A percentile compares a stretch with the other conserved stretches of the same genome.
These are phyloP conservation scores for Automeris io DNA, from an alignment of 2,888 invertebrate genomes.

Conservation along the genomic window DNA sequence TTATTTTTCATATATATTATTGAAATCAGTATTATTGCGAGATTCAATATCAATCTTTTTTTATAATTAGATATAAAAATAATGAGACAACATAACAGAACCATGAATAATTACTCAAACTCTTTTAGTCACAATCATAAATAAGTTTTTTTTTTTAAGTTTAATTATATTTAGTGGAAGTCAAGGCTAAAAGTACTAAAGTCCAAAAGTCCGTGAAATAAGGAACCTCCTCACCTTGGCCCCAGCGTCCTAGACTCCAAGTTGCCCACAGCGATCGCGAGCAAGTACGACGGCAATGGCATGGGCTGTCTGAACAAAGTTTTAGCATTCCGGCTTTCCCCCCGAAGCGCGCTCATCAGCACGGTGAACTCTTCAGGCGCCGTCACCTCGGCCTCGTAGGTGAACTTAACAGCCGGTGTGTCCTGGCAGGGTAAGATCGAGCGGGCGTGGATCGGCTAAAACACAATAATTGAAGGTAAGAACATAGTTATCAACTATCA, in stretches of 20 bases:
- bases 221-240: constrained; percentile 66
- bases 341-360: constrained; percentile 90
- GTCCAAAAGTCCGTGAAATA: no score
- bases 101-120: no score
- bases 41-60: no score
- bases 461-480: not conserved
- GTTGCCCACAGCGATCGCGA: constrained; percentile 92
- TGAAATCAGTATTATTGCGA: no score
- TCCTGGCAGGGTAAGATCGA: constrained; percentile 96
- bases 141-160: no score
- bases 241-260: constrained; percentile 86
- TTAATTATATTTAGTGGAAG: no score
- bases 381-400: constrained; percentile 85
- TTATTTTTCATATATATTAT: no score
- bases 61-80: no score
- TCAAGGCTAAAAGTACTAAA: no score
- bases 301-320: constrained; percentile 84
- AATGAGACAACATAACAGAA: no score
- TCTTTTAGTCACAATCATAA: no score
- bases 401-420: constrained; percentile 91
- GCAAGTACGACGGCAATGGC: constrained; percentile 91
- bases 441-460: constrained; percentile 90
- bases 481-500: no score
- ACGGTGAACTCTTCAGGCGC: constrained; percentile 86
- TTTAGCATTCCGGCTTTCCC: constrained; percentile 58